A percentile compares a stretch with the other conserved stretches of the same genome.
Conservation (phyloP, 2,113 vertebrate species). For the Tupaia tana region DNA sequence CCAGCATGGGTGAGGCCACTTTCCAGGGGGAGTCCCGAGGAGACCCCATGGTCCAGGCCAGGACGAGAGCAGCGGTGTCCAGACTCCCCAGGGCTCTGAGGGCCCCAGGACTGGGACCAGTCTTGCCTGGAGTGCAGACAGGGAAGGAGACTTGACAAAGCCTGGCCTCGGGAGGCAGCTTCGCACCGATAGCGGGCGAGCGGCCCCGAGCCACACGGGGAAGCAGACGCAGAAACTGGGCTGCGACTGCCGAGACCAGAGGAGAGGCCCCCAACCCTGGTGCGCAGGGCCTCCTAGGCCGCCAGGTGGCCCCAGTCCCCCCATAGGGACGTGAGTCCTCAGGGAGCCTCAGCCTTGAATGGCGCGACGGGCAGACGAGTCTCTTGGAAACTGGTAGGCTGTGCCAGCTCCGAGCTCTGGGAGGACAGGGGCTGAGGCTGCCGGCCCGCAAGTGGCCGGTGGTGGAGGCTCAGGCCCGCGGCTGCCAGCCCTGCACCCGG, state of each 20-base stretch:
- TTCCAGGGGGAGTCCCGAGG: not conserved
- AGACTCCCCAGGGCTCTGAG: not conserved
- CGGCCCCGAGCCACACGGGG: not conserved
- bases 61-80: too few species aligned
- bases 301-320: not conserved
- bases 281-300: too few species aligned
- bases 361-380: not conserved
- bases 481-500: not conserved
- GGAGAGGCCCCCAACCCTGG: too few species aligned
- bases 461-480: rapidly evolving
- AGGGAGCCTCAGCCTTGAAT: not conserved
- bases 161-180: not conserved
- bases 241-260: rapidly evolving
- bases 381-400: not conserved
- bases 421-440: not conserved
- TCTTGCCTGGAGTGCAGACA: not conserved
- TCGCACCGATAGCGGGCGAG: not conserved
- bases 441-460: not conserved
- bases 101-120: too few species aligned
- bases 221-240: not conserved
- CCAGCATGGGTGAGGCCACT: not conserved
- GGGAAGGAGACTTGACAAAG: too few species aligned
- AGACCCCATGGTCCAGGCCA: not conserved
- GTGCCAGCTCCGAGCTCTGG: too few species aligned
- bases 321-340: not conserved